Conservation (phyloP, 1,140 invertebrate species). For the Homarus americanus region DNA sequence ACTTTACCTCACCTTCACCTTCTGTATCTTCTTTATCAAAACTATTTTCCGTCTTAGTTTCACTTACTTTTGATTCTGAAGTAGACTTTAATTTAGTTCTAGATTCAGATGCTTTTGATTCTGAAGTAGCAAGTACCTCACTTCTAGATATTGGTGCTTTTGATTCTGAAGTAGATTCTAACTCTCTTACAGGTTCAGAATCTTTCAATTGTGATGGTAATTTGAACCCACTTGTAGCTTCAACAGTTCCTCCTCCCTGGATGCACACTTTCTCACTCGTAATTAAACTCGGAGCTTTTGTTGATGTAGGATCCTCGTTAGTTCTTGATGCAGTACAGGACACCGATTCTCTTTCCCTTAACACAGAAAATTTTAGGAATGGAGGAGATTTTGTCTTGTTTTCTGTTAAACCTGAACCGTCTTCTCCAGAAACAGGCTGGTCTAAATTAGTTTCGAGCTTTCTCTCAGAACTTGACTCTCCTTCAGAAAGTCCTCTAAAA, state of each 20-base stretch:
- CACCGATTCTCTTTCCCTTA: no score
- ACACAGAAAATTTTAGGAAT: no score
- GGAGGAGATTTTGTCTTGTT: not conserved
- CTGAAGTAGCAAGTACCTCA: not conserved
- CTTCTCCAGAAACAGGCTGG: no score
- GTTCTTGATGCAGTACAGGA: not conserved
- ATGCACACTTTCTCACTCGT: not conserved
- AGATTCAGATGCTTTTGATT: not conserved
- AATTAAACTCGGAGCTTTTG: not conserved
- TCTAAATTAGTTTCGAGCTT: no score
- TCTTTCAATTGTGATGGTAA: constrained; percentile 8
- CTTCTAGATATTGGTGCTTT: not conserved
- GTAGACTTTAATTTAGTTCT: not conserved
- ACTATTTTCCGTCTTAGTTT: no score
- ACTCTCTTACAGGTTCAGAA: not conserved
- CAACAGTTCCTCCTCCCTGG: not conserved
- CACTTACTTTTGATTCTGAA: no score
- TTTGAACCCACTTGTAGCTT: not conserved
- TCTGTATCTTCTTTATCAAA: no score
- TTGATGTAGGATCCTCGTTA: not conserved
- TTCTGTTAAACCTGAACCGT: not conserved
- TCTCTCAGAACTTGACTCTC: not conserved
- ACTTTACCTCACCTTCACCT: no score
- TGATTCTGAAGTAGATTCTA: not conserved
- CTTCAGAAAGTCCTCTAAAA: no score